Evolutionary conservation across 2,888 invertebrate species (phyloP).

Genomic region (Papilio protenor): DNA sequence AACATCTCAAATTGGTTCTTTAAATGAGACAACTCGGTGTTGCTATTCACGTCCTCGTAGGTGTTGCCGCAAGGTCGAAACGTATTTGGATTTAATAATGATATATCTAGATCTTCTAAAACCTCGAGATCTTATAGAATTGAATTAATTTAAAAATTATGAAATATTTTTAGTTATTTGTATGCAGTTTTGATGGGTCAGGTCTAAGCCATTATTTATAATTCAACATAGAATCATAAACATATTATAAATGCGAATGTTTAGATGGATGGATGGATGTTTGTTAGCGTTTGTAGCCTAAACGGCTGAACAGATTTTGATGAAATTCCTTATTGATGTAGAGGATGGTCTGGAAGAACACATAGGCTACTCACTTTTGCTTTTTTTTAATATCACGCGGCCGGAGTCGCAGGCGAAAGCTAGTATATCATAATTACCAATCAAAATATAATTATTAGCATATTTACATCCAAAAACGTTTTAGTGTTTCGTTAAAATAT

Average conservation of each 20-base stretch:
- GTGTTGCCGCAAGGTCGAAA: conserved; percentile 21
- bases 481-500: neutral
- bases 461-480: too few species aligned
- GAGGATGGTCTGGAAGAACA: too few species aligned
- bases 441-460: neutral
- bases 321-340: too few species aligned
- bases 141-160: conserved; percentile 2
- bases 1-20: conserved; percentile 17
- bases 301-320: too few species aligned
- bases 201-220: neutral
- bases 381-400: too few species aligned
- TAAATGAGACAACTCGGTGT: neutral
- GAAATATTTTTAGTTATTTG: neutral
- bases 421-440: neutral
- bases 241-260: too few species aligned
- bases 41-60: conserved; percentile 14
- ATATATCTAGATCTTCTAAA: conserved; percentile 24
- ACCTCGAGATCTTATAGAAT: conserved; percentile 9
- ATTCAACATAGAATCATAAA: neutral
- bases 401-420: too few species aligned
- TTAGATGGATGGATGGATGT: too few species aligned
- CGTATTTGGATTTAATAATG: conserved; percentile 11
- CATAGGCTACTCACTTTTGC: too few species aligned
- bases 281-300: too few species aligned
- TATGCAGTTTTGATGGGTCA: neutral